phyloP scores from a whole-genome alignment of 2,113 vertebrate genomes.

The Tiliqua scincoides region DNA sequence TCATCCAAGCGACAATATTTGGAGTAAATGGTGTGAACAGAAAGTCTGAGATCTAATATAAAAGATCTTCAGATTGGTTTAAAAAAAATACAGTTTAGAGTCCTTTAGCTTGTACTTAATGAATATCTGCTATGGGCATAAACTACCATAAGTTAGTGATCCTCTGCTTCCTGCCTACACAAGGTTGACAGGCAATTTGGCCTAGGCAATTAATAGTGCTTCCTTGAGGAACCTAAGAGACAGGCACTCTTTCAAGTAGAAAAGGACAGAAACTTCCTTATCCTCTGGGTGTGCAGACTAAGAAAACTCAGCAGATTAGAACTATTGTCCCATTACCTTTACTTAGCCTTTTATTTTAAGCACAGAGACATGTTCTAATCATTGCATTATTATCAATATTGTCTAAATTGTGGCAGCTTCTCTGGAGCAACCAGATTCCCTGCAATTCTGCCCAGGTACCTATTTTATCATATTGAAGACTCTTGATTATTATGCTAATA shows the following conservation, averaged over 20 bases:
- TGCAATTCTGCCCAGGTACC: background rate
- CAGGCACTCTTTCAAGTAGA: conserved; percentile 17
- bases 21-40: conserved; percentile 67
- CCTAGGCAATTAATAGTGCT: conserved; percentile 22
- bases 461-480: background rate
- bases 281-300: background rate
- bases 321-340: background rate
- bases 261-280: conserved; percentile 3
- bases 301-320: background rate
- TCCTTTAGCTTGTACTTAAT: conserved; percentile 8
- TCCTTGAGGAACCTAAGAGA: conserved; percentile 9
- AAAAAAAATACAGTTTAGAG: conserved; percentile 62
- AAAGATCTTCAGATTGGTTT: conserved; percentile 55
- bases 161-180: conserved; percentile 8
- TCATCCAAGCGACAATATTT: conserved; percentile 57
- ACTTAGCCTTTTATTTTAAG: background rate
- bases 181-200: conserved; percentile 13
- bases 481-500: background rate
- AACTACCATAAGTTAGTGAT: background rate
- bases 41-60: conserved; percentile 53
- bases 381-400: background rate
- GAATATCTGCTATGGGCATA: conserved; percentile 17
- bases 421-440: background rate
- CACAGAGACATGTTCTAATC: background rate
- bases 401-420: background rate